Base-by-base conservation (phyloP, 2,888 invertebrate species). In the Papilio gigon region DNA sequence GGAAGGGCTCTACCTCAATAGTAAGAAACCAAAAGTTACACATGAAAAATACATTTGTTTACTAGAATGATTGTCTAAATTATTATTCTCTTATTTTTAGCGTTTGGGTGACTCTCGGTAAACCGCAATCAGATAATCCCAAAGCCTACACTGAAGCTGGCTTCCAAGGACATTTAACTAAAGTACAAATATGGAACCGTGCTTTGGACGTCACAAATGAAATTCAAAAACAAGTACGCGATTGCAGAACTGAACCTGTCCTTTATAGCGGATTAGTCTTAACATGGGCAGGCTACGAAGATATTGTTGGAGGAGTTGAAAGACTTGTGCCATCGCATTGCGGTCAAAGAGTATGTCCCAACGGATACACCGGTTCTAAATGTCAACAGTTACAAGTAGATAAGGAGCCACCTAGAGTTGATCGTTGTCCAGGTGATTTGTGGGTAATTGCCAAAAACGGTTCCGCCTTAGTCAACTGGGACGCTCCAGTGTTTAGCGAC, bases 391-490 rank as follows among this genome's bases (percentile, higher is more conserved):
- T 97, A 70, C 95, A 95, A 81, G 94, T 96, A 14, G 97, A 97
- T 84, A 98, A 98, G 83, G 94, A 95, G 75, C 94, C 98, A 73
- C 98, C 98, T 8, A 94, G 94, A 76, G 95, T 97, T 0, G 97
- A 97, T 72, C 96, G 97, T 78, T 98, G 98, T 77, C 98, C 98
- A 6, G 97, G 97, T 14, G 98, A 98, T 86, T 92, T 98, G 64
- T 98, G 98, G 97, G 96, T 98, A 1, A 97, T 98, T 75, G 97
- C 97, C 9, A 96, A 96, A 83, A 98, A 98, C 78, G 98, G 97
- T 65, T 97, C 98, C 0, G 96, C 98, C 0, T 93, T 97, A 66
- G 98, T 98, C 0, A 95, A 94, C 20, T 98, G 98, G 98, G 98
- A 98, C 80, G 97, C 97, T 75, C 98, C 98, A 0, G 95, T 95